Percentiles rank a stretch among this genome's conserved stretches.
These are phyloP conservation scores for Coptodon bakossiorum DNA, from an alignment of 2,113 vertebrate genomes.

Conservation along the genomic window DNA sequence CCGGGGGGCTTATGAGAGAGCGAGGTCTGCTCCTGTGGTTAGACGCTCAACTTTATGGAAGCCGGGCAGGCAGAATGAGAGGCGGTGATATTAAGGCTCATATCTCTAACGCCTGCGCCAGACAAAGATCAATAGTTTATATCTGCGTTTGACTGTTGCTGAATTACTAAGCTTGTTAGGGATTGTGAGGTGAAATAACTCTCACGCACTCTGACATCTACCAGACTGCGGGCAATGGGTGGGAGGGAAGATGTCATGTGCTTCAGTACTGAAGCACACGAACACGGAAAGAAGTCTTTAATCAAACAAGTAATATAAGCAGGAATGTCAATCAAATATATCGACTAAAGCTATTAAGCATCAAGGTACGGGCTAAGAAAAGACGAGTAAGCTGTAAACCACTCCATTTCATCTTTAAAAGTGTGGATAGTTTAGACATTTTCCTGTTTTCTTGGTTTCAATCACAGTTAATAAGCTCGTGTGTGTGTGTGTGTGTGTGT, in stretches of 20 bases:
- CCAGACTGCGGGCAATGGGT: not conserved
- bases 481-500: not conserved
- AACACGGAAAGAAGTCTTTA: not conserved
- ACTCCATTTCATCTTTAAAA: not conserved
- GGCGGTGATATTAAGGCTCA: not conserved
- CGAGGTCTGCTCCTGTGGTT: not conserved
- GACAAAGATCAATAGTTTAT: conserved; percentile 16
- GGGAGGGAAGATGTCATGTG: not conserved
- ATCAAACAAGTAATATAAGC: not conserved
- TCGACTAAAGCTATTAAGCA: not conserved
- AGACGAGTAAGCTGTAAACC: not conserved
- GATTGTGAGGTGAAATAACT: not conserved
- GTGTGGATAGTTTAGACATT: not conserved
- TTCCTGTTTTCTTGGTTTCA: not conserved
- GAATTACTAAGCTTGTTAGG: not conserved
- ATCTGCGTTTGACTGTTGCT: not conserved
- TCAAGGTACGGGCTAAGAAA: not conserved
- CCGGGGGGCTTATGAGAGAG: not conserved
- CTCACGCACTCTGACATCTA: not conserved
- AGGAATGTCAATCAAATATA: not conserved
- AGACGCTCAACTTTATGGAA: not conserved
- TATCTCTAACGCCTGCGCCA: not conserved
- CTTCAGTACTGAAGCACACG: not conserved
- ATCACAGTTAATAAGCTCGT: not conserved
- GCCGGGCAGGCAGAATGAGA: not conserved